Conservation (phyloP, 2,888 invertebrate genomes). For the Thymelicus sylvestris region DNA sequence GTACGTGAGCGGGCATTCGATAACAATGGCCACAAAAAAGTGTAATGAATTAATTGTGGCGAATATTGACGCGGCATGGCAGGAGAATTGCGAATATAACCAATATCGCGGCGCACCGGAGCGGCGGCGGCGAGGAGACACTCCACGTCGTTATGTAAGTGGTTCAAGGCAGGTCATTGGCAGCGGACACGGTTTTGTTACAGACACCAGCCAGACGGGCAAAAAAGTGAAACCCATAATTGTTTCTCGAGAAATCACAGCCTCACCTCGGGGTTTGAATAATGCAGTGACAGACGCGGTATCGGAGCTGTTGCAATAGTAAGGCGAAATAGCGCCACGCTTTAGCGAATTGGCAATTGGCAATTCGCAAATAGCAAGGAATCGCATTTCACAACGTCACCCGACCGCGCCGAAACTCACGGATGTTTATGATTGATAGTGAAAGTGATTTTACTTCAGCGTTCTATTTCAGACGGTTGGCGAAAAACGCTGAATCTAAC, state of each 20-base stretch:
- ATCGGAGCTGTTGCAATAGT: slow-evolving; percentile 42
- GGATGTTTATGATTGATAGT: slow-evolving; percentile 32
- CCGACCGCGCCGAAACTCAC: slow-evolving; percentile 17
- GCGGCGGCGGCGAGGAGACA: slow-evolving; percentile 46
- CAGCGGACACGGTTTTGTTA: slow-evolving; percentile 65
- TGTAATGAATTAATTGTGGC: slow-evolving; percentile 35
- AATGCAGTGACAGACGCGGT: slow-evolving; percentile 40
- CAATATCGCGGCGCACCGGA: slow-evolving; percentile 47
- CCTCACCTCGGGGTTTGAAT: slow-evolving; percentile 43
- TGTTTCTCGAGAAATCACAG: slow-evolving; percentile 60
- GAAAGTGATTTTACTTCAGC: slow-evolving; percentile 33
- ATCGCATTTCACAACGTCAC: slow-evolving; percentile 27
- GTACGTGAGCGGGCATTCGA: neutral
- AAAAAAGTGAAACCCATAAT: slow-evolving; percentile 81
- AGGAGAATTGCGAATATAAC: slow-evolving; percentile 42
- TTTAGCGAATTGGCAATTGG: slow-evolving; percentile 22
- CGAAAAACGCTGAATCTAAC: neutral
- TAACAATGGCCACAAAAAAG: slow-evolving; percentile 22
- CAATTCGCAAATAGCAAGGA: slow-evolving; percentile 32
- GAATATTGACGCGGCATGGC: slow-evolving; percentile 1
- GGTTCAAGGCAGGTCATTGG: slow-evolving; percentile 81
- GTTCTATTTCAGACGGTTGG: slow-evolving; percentile 8
- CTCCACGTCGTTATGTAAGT: slow-evolving; percentile 65
- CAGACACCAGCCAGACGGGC: slow-evolving; percentile 79
- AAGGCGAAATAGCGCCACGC: slow-evolving; percentile 31